phyloP scores from a whole-genome alignment of 2,797 vertebrate species.

The Falco peregrinus region DNA sequence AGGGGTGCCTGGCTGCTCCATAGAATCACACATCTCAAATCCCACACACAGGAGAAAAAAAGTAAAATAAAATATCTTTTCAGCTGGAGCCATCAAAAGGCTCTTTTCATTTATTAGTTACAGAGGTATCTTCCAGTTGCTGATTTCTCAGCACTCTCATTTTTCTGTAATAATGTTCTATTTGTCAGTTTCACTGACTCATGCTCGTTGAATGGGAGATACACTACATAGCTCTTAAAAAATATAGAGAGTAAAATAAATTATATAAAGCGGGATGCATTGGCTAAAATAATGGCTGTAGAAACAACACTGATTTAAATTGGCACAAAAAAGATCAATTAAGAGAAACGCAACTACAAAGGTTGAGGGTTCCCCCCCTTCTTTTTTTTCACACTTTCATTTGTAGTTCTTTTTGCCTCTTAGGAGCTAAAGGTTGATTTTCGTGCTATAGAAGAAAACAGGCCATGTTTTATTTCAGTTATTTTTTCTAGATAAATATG shows the following conservation, averaged over 20 bases:
- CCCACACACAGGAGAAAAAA: constrained; percentile 85
- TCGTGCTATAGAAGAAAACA: background rate
- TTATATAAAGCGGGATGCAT: constrained; percentile 12
- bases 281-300: constrained; percentile 37
- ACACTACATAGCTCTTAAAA: constrained; percentile 17
- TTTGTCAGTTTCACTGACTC: constrained; percentile 56
- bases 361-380: background rate
- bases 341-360: constrained; percentile 11
- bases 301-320: constrained; percentile 55
- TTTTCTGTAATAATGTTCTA: constrained; percentile 58
- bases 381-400: background rate
- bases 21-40: constrained; percentile 93
- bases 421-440: background rate
- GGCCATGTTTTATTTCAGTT: background rate
- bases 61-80: constrained; percentile 97
- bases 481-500: background rate
- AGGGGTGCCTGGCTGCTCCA: constrained; percentile 88
- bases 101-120: constrained; percentile 94
- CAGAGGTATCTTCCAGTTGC: constrained; percentile 94
- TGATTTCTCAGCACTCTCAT: constrained; percentile 82
- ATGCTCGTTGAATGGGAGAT: background rate
- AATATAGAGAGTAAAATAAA: constrained; percentile 37
- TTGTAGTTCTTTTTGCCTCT: background rate
- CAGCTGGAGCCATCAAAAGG: constrained; percentile 93
- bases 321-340: constrained; percentile 60